These are phyloP conservation scores for Cheilinus undulatus DNA, from an alignment of 2,113 vertebrate species.

Conservation along the genomic window DNA sequence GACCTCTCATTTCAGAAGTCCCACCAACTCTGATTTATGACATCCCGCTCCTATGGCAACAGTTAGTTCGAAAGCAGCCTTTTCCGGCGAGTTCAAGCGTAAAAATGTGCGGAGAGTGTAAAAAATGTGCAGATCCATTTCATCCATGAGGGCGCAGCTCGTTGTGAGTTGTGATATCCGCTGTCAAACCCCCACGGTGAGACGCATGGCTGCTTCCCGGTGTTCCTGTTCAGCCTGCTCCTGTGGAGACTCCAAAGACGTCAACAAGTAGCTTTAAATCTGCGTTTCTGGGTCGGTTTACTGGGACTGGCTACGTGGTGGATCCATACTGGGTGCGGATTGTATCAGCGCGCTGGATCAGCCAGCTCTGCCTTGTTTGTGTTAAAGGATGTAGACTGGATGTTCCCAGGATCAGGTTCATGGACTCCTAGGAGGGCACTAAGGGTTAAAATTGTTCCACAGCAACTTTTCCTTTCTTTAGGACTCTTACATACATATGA, in stretches of 20 bases:
- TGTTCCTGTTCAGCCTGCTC: constrained; percentile 6
- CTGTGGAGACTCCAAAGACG: constrained; percentile 9
- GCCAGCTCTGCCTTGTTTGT: neutral
- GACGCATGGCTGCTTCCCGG: constrained; percentile 5
- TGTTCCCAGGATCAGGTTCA: neutral
- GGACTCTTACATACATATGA: neutral
- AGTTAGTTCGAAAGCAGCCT: neutral
- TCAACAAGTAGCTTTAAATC: constrained; percentile 42
- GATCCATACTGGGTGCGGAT: neutral
- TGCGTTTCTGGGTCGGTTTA: constrained; percentile 20
- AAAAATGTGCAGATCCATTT: constrained; percentile 25
- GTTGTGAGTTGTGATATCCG: neutral
- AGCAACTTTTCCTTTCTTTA: neutral
- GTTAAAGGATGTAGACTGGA: neutral
- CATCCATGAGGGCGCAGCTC: constrained; percentile 11
- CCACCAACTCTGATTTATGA: neutral
- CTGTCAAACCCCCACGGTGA: neutral
- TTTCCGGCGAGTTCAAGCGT: constrained; percentile 8
- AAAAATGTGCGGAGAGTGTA: constrained; percentile 2
- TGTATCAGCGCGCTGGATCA: constrained; percentile 2
- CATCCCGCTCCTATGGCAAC: neutral
- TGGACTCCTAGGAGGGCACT: neutral
- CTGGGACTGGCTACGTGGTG: constrained; percentile 1
- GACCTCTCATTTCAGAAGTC: neutral
- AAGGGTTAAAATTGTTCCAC: neutral